These are phyloP conservation scores for Heliocidaris erythrogramma DNA, from an alignment of 35 echinoderm and acorn worm genomes.

Conservation along the genomic window DNA sequence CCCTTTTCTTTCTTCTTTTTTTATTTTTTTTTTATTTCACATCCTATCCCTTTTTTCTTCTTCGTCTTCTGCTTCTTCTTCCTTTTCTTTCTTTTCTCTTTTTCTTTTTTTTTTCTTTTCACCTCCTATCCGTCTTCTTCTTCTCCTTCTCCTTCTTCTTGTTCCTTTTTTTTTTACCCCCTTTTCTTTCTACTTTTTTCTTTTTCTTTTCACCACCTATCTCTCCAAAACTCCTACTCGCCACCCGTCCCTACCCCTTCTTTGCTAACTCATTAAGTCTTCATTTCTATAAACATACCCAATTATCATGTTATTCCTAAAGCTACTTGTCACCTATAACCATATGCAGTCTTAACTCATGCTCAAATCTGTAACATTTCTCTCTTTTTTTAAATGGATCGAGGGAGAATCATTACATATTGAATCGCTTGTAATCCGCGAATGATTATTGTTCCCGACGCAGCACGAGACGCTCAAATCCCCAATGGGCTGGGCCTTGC, in stretches of 20 bases:
- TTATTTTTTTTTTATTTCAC: too few relatives aligned
- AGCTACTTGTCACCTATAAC: background rate
- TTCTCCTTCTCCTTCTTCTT: too few relatives aligned
- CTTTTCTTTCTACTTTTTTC: too few relatives aligned
- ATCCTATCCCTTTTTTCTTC: too few relatives aligned
- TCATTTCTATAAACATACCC: background rate
- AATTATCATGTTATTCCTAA: background rate
- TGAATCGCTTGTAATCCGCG: background rate
- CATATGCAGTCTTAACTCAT: background rate
- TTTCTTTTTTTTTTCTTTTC: too few relatives aligned
- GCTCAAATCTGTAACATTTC: background rate
- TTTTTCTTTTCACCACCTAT: too few relatives aligned
- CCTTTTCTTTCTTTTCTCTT: too few relatives aligned
- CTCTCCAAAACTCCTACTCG: background rate
- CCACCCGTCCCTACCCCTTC: background rate
- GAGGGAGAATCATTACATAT: background rate
- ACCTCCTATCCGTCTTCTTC: too few relatives aligned
- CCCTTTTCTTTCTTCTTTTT: too few relatives aligned
- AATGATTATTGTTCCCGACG: background rate
- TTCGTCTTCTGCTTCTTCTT: too few relatives aligned
- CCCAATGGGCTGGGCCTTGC: background rate
- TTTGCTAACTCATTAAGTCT: background rate
- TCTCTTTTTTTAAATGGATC: background rate
- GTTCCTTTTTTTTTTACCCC: too few relatives aligned
- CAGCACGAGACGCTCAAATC: background rate